Evolutionary conservation across 1,140 invertebrate genomes (phyloP).

Genomic region (Sminthurides bifidus): DNA sequence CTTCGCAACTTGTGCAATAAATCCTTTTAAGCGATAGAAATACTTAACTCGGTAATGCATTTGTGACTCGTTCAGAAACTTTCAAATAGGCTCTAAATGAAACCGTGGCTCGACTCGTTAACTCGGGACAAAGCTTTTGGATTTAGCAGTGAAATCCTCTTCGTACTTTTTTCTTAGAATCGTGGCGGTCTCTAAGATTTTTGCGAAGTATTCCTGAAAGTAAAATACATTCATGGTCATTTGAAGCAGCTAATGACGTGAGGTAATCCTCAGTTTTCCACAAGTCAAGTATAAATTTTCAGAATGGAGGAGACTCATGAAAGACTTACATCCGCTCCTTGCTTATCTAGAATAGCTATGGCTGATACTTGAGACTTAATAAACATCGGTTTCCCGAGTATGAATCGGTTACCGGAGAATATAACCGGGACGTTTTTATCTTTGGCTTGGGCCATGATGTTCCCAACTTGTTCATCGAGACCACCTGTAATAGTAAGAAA

Average conservation of each 20-base stretch:
- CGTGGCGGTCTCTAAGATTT: constrained; percentile 9
- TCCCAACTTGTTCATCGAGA: constrained; percentile 23
- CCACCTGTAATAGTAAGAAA: constrained; percentile 17
- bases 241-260: background rate
- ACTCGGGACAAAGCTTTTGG: too few species aligned
- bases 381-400: constrained; percentile 21
- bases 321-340: constrained; percentile 24
- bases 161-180: constrained; percentile 13
- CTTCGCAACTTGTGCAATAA: too few species aligned
- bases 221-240: background rate
- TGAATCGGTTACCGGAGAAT: constrained; percentile 26
- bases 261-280: background rate
- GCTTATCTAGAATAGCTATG: constrained; percentile 23
- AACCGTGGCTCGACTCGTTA: too few species aligned
- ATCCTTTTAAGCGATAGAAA: too few species aligned
- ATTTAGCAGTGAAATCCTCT: constrained; percentile 9
- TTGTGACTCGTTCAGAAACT: too few species aligned
- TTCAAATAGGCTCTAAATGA: too few species aligned
- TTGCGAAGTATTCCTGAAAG: background rate
- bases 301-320: background rate
- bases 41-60: too few species aligned
- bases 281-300: constrained; percentile 5
- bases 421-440: constrained; percentile 20
- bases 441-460: constrained; percentile 10
- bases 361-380: constrained; percentile 23